Base-by-base conservation (phyloP, 2,888 invertebrate species). In the Phaonia tiefii region DNA sequence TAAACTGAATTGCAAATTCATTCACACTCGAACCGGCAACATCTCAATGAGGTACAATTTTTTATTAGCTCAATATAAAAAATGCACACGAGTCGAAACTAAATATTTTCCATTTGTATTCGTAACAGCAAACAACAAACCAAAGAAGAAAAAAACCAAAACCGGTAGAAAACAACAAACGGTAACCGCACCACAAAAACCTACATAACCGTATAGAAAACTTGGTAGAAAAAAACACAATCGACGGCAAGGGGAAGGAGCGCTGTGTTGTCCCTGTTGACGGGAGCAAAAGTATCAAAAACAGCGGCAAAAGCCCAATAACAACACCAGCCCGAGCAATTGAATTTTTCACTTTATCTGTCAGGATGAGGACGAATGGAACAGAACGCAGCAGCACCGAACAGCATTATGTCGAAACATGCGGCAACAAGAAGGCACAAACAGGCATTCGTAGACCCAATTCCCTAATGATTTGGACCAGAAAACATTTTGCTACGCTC, bases 401-500 rank as follows among this genome's bases (percentile, higher is more conserved):
- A 31, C 3, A 31, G 8, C 31, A 31, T 31, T 31, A n/a, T n/a
- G 3, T 31, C 31, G 31, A 31, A n/a, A 31, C 31, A 31, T 31
- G 31, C 3, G 31, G 31, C 31, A 31, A 31, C 31, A 31, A 31
- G 31, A 31, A 31, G 31, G 31, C 3, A 31, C 31, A 31, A 31
- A 51, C 31, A 31, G 8, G 31, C 8, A 63, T n/a, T 39, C 42
- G 20, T 42, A 63, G 42, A 11, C 13, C 22, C 42, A 42, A 63
- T 63, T 22, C 63, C 63, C 63, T 20, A 63, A 63, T 42, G 63
- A 63, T 63, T 63, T 42, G 63, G 42, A 37, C 17, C 5, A 15
- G 60, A 60, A 60, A 31, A 60, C 63, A 63, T 63, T 22, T 39
- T 22, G 39, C 31, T 3, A 31, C 8, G 31, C 4, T 31, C 31